Percentiles rank a stretch among this genome's conserved stretches.
Conservation (phyloP, 1,140 invertebrate species). For the Drosophila tropicalis region DNA sequence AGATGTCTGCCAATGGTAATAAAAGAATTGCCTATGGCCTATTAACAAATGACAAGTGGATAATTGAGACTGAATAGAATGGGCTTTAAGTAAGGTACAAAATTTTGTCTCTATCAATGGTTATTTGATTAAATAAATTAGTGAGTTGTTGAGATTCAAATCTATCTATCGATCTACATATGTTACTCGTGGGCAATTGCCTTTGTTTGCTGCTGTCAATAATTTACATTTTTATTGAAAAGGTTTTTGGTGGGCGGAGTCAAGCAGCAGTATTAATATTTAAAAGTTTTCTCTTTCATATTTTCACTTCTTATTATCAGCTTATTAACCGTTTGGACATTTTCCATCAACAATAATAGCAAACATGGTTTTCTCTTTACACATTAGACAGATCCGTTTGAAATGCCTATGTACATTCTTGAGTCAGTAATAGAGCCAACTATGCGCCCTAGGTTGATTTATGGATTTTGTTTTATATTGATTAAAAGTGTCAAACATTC, state of each 20-base stretch:
- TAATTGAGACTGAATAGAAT: constrained; percentile 15
- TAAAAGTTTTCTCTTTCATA: background rate
- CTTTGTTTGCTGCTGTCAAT: background rate
- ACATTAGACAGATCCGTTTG: background rate
- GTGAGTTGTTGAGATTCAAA: background rate
- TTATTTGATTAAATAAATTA: constrained; percentile 8
- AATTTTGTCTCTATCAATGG: background rate
- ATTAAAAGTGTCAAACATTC: no score
- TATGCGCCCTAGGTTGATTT: no score
- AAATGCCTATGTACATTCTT: no score
- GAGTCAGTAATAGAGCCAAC: no score
- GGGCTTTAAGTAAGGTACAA: background rate
- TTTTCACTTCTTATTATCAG: background rate
- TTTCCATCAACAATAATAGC: background rate
- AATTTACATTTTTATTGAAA: background rate
- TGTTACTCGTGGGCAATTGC: background rate
- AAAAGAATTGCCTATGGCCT: constrained; percentile 5
- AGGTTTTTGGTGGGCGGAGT: background rate
- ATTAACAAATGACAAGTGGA: constrained; percentile 5
- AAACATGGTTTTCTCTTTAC: background rate
- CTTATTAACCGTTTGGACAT: background rate
- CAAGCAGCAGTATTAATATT: background rate
- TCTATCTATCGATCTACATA: background rate
- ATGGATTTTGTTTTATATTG: no score
- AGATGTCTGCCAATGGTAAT: constrained; percentile 25